phyloP scores from a whole-genome alignment of 2,113 vertebrate genomes.

The Ictidomys tridecemlineatus region DNA sequence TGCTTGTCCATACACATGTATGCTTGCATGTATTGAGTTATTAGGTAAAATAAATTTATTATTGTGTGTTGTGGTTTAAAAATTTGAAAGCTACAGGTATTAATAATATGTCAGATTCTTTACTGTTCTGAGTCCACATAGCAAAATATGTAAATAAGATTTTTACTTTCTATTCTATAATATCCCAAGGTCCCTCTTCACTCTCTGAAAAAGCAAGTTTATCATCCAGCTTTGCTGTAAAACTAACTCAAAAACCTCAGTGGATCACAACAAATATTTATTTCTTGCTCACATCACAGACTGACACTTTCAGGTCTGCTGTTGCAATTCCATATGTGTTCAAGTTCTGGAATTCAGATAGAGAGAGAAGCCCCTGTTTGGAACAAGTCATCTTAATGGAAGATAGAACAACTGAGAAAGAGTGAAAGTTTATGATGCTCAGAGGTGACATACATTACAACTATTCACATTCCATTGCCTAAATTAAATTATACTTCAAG shows the following conservation, averaged over 20 bases:
- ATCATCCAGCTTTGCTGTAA: not conserved
- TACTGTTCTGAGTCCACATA: not conserved
- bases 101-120: not conserved
- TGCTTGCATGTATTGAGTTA: not conserved
- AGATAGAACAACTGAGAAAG: not conserved
- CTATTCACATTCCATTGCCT: not conserved
- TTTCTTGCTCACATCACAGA: not conserved
- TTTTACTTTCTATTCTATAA: constrained; percentile 24
- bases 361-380: not conserved
- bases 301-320: not conserved
- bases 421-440: not conserved
- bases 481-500: constrained; percentile 5
- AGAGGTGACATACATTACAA: not conserved
- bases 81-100: too few species aligned
- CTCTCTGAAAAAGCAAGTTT: not conserved
- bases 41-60: constrained; percentile 43
- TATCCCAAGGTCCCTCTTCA: not conserved
- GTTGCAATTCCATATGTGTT: not conserved
- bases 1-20: not conserved
- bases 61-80: not conserved
- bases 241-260: constrained; percentile 36
- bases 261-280: not conserved
- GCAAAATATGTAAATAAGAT: constrained; percentile 28
- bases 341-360: not conserved
- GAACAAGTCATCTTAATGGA: constrained; percentile 1